Conservation (phyloP, 2,888 invertebrate species). For the Leuctra nigra region DNA sequence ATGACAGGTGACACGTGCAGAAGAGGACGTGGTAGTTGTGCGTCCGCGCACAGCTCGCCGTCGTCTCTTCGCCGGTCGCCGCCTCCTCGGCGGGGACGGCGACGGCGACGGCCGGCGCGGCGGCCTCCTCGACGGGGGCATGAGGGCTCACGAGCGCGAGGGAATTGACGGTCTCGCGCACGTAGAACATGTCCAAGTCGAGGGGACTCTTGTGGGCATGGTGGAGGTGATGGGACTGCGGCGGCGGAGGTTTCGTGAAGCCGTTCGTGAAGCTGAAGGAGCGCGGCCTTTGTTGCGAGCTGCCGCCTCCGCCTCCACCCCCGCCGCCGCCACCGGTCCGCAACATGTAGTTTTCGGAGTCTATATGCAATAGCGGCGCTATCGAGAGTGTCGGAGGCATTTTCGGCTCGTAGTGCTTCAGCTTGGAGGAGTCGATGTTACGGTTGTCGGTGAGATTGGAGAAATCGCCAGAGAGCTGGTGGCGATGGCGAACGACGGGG, state of each 20-base stretch:
- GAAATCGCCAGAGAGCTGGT: slow-evolving; percentile 27
- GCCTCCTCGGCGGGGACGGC: background rate
- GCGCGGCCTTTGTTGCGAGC: slow-evolving; percentile 28
- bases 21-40: slow-evolving; percentile 43
- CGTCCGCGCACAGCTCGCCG: slow-evolving; percentile 40
- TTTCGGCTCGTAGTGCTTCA: slow-evolving; percentile 27
- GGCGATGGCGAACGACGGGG: slow-evolving; percentile 24
- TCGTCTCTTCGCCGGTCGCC: background rate
- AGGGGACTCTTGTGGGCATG: slow-evolving; percentile 29
- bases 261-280: slow-evolving; percentile 33
- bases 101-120: slow-evolving; percentile 1
- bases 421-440: slow-evolving; percentile 27
- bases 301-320: slow-evolving; percentile 6
- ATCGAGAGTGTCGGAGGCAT: slow-evolving; percentile 29
- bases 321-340: slow-evolving; percentile 35
- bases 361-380: slow-evolving; percentile 40
- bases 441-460: slow-evolving; percentile 28
- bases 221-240: background rate
- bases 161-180: slow-evolving; percentile 38
- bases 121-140: background rate
- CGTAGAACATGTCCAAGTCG: slow-evolving; percentile 40
- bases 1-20: slow-evolving; percentile 44
- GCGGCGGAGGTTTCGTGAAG: slow-evolving; percentile 23
- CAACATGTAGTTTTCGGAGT: slow-evolving; percentile 48
- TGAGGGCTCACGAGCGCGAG: slow-evolving; percentile 23